Conservation (phyloP, 2,888 invertebrate genomes). For the Tipula vernalis region DNA sequence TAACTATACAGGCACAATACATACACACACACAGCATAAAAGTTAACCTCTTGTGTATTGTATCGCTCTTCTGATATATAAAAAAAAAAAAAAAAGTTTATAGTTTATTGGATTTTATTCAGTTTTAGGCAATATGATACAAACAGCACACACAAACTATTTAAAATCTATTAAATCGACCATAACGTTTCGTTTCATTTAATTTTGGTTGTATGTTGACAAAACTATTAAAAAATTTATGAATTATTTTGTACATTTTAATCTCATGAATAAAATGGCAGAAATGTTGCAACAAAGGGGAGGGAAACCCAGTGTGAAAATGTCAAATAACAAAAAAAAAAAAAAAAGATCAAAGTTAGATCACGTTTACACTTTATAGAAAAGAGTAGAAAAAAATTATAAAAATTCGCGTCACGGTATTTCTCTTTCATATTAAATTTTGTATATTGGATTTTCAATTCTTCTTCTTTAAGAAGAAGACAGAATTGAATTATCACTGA, state of each 20-base stretch:
- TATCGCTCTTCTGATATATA: neutral
- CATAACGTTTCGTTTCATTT: neutral
- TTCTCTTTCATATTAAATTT: neutral
- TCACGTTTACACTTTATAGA: neutral
- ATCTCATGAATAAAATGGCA: neutral
- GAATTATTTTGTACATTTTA: neutral
- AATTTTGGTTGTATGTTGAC: neutral
- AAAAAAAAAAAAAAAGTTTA: neutral
- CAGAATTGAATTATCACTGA: neutral
- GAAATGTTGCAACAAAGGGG: neutral
- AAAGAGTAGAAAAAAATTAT: too few relatives aligned
- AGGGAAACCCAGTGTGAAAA: neutral
- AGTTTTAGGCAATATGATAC: neutral
- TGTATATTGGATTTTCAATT: neutral
- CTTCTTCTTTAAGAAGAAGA: neutral
- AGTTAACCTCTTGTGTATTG: neutral
- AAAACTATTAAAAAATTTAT: neutral
- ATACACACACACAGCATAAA: neutral
- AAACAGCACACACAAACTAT: neutral
- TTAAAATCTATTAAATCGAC: neutral
- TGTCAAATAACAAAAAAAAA: neutral
- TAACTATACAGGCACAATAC: neutral
- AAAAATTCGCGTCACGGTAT: neutral
- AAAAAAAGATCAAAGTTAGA: neutral
- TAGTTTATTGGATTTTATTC: neutral